A percentile compares a stretch with the other conserved stretches of the same genome.
These are phyloP conservation scores for Petrosia ficiformis DNA, from an alignment of 37 sponge, comb jelly and placozoan genomes.

Conservation along the genomic window DNA sequence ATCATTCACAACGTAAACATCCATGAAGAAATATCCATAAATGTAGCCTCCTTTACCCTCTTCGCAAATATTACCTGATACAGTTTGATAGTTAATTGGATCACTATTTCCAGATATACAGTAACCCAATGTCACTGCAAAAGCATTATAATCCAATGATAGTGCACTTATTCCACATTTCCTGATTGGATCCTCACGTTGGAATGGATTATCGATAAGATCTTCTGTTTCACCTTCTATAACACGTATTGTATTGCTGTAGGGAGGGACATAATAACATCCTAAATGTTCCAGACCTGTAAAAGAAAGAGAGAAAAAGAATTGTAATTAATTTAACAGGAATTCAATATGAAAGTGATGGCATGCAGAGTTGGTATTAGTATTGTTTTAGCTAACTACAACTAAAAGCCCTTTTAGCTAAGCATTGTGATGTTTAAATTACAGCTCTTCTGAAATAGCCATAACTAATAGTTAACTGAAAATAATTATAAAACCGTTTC, in stretches of 20 bases:
- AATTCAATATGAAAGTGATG: not conserved
- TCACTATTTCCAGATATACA: slow-evolving; percentile 60
- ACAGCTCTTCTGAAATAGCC: no score
- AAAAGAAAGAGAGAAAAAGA: not conserved
- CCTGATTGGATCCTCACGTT: slow-evolving; percentile 27
- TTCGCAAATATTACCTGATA: slow-evolving; percentile 8
- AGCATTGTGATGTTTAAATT: no score
- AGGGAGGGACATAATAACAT: slow-evolving; percentile 34
- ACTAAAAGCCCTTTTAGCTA: no score
- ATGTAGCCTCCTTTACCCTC: slow-evolving; percentile 38
- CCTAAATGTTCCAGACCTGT: slow-evolving; percentile 21
- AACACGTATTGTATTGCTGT: not conserved
- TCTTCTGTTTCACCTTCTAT: slow-evolving; percentile 48
- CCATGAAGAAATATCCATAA: slow-evolving; percentile 22
- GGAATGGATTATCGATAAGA: slow-evolving; percentile 33
- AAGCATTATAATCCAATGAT: slow-evolving; percentile 14
- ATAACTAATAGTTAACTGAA: no score
- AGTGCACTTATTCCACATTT: slow-evolving; percentile 53
- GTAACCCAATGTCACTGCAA: slow-evolving; percentile 29
- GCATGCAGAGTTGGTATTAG: not conserved
- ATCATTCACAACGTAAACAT: slow-evolving; percentile 14
- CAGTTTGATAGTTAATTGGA: slow-evolving; percentile 14
- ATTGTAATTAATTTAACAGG: not conserved
- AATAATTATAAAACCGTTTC: no score
- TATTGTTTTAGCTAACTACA: no score